Evolutionary conservation across 2,113 vertebrate species (phyloP), one percentile per base, ranked within the genome.

Genomic region (Indicator maculatus): DNA sequence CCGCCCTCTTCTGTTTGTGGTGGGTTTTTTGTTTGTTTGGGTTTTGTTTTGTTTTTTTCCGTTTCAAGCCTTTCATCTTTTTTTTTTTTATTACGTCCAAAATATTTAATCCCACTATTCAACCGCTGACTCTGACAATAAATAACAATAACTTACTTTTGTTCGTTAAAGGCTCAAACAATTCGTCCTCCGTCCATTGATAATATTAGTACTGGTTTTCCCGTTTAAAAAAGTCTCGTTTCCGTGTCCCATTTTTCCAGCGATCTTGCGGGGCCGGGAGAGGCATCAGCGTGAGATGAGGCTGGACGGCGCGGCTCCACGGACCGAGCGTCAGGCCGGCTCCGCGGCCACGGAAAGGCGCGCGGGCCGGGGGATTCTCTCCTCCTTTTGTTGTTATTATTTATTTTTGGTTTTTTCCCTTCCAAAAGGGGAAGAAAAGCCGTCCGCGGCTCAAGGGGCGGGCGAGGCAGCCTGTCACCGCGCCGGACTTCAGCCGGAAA

Each of bases 91-190:
- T 99, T 99, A 97, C 98, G 97, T 96, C 98, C 97, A 98, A 98
- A 98, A 98, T 99, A 98, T 81, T 96, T 94, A 96, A 95, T 98
- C 97, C 97, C 97, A 96, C 96, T 96, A 92, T 95, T 97, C 89
- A 97, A 98, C 97, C 94, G 97, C 95, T 93, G 96, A 96, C 97
- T 96, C 96, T 98, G 96, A 98, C 98, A 99, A 99, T 99, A 99
- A 99, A 99, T 99, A 99, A 98, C 98, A 99, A 99, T 99, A 99
- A 99, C 98, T 99, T 99, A 99, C 98, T 98, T 98, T 97, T 95
- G 97, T 97, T 98, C 98, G 97, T 97, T 97, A 98, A 98, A 98
- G 98, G 98, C 97, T 98, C 98, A 97, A 98, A 97, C 96, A 98
- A 95, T 96, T 96, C 94, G 94, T 98, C 96, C 98, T 98, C 97